Percentiles rank a stretch among this genome's conserved stretches.
These are phyloP conservation scores for Galagoides demidoff DNA, from an alignment of 2,797 vertebrate genomes.

Conservation along the genomic window DNA sequence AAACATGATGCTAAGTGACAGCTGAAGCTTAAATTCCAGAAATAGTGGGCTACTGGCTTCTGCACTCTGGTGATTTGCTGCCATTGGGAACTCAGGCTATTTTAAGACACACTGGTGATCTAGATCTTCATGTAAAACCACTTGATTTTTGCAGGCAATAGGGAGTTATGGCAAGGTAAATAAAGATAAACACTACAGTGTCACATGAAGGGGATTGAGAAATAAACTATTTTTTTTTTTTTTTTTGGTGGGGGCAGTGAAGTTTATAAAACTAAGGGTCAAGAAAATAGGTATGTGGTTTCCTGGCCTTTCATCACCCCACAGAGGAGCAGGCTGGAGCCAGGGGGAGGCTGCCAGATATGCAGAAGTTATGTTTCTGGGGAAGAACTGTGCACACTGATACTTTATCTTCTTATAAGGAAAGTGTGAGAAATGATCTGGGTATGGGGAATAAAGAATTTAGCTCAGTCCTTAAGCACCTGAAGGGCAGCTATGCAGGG, in stretches of 20 bases:
- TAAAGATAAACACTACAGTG: background rate
- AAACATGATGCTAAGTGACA: background rate
- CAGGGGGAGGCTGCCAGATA: background rate
- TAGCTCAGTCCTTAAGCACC: background rate
- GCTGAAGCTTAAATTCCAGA: background rate
- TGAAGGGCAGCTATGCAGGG: background rate
- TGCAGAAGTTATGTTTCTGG: background rate
- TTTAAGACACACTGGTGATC: background rate
- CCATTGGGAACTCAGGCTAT: background rate
- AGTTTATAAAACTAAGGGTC: background rate
- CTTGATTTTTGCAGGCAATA: background rate
- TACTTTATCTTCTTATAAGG: background rate
- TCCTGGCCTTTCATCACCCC: background rate
- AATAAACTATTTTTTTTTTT: background rate
- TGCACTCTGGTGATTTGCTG: background rate
- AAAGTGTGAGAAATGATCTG: background rate
- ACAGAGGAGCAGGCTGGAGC: background rate
- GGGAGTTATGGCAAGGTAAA: background rate
- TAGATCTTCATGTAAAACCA: conserved; percentile 17
- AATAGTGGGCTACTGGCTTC: background rate
- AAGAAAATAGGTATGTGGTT: background rate
- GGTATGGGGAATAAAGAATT: background rate
- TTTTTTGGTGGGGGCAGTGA: rapidly evolving
- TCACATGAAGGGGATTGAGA: background rate
- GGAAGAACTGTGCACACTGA: background rate